Conservation (phyloP, 2,113 vertebrate species). For the Heterotis niloticus region DNA sequence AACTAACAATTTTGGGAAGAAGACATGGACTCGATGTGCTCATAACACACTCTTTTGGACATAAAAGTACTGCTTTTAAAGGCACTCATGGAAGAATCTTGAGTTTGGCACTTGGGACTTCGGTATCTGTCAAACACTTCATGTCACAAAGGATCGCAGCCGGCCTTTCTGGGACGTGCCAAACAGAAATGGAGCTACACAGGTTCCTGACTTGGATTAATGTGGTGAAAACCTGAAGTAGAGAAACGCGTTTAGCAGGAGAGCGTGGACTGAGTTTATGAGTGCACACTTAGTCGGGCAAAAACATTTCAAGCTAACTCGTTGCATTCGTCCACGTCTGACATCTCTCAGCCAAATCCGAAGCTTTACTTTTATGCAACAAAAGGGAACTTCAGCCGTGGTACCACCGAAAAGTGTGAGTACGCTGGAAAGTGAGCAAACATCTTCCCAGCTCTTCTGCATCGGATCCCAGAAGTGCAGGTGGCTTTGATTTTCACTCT, state of each 20-base stretch:
- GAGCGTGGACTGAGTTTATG: slow-evolving; percentile 2
- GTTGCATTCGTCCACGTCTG: too few relatives aligned
- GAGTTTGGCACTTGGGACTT: slow-evolving; percentile 43
- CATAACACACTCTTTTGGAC: slow-evolving; percentile 49
- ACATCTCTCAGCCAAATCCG: too few relatives aligned
- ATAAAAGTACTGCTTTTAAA: slow-evolving; percentile 54
- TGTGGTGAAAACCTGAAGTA: slow-evolving; percentile 35
- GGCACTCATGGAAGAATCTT: slow-evolving; percentile 45
- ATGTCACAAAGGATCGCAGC: slow-evolving; percentile 34
- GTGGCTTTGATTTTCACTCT: too few relatives aligned
- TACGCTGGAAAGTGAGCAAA: too few relatives aligned
- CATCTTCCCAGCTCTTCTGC: too few relatives aligned
- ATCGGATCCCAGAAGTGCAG: too few relatives aligned
- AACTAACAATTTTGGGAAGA: slow-evolving; percentile 23
- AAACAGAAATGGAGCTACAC: slow-evolving; percentile 29
- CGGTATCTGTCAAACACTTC: slow-evolving; percentile 52
- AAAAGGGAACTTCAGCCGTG: too few relatives aligned
- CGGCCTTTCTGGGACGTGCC: slow-evolving; percentile 29
- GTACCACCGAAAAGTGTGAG: too few relatives aligned
- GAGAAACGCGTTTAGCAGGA: slow-evolving; percentile 10
- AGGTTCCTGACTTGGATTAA: slow-evolving; percentile 28
- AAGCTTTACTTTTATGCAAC: too few relatives aligned
- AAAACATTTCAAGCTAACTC: too few relatives aligned
- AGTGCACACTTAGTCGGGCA: neutral
- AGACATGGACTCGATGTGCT: slow-evolving; percentile 40